These are phyloP conservation scores for Perca schrenkii DNA, from an alignment of 2,113 vertebrate species.

Conservation along the genomic window DNA sequence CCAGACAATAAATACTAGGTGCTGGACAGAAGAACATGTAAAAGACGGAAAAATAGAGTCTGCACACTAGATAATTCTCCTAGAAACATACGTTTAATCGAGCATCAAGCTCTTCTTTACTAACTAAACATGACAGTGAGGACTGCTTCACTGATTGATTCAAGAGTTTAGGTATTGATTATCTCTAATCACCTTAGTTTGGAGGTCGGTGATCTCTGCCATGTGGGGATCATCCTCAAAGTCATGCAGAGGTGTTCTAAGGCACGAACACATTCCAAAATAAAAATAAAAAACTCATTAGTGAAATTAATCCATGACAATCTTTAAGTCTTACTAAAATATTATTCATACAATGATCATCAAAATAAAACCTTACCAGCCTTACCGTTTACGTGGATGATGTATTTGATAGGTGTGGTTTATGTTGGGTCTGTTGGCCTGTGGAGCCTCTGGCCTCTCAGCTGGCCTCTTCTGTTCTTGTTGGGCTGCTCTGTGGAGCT, in stretches of 20 bases:
- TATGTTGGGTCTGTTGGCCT: conserved; percentile 34
- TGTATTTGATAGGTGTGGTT: conserved; percentile 63
- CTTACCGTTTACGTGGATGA: conserved; percentile 48
- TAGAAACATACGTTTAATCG: too few species aligned
- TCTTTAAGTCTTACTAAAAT: too few species aligned
- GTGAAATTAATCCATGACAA: not conserved
- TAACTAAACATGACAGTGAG: conserved; percentile 44
- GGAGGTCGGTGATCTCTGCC: conserved; percentile 58
- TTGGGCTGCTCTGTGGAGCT: conserved; percentile 6
- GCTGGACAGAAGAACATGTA: too few species aligned
- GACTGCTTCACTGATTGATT: conserved; percentile 45
- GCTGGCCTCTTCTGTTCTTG: conserved; percentile 28
- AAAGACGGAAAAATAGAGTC: too few species aligned
- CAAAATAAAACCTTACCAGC: not conserved
- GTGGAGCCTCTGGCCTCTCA: conserved; percentile 19
- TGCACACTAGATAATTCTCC: too few species aligned
- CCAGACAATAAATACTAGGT: too few species aligned
- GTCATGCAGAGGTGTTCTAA: conserved; percentile 52
- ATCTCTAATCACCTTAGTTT: conserved; percentile 69
- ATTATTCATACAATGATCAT: not conserved
- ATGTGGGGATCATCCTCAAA: conserved; percentile 48
- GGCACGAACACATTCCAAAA: not conserved
- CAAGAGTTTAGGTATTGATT: conserved; percentile 39
- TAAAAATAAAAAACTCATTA: not conserved
- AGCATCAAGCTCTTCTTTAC: not conserved